A percentile compares a stretch with the other conserved stretches of the same genome.
Conservation (phyloP, 2,888 invertebrate species). For the Danaus chrysippus region DNA sequence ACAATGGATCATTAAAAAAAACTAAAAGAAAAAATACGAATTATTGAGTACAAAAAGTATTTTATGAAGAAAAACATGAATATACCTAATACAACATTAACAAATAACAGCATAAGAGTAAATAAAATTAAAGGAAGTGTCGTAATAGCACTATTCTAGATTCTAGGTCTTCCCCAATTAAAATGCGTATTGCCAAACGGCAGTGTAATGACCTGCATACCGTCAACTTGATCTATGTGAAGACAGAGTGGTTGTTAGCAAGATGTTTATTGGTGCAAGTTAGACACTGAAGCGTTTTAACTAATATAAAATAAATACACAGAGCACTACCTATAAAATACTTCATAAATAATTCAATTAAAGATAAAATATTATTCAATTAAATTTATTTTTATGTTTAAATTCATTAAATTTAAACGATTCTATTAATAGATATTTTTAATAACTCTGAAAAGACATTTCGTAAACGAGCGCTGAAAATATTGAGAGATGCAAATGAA, state of each 20-base stretch:
- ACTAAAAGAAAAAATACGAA: constrained; percentile 13
- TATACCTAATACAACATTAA: constrained; percentile 13
- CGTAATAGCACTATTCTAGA: constrained; percentile 46
- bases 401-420: too few species aligned
- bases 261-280: constrained; percentile 32
- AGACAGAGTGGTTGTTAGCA: constrained; percentile 67
- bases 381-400: too few species aligned
- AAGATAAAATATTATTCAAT: too few species aligned
- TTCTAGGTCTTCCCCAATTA: constrained; percentile 67
- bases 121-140: constrained; percentile 32
- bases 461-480: too few species aligned
- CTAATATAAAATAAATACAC: too few species aligned
- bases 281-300: constrained; percentile 22
- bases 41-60: too few species aligned
- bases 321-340: too few species aligned
- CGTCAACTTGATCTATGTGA: constrained; percentile 69
- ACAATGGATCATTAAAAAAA: constrained; percentile 12
- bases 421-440: too few species aligned
- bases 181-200: constrained; percentile 68
- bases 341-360: too few species aligned
- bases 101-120: constrained; percentile 8
- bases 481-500: too few species aligned
- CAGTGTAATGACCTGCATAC: constrained; percentile 67
- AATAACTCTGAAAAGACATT: too few species aligned
- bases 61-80: too few species aligned